phyloP scores from a whole-genome alignment of 2,888 invertebrate genomes.

The Lysandra coridon region DNA sequence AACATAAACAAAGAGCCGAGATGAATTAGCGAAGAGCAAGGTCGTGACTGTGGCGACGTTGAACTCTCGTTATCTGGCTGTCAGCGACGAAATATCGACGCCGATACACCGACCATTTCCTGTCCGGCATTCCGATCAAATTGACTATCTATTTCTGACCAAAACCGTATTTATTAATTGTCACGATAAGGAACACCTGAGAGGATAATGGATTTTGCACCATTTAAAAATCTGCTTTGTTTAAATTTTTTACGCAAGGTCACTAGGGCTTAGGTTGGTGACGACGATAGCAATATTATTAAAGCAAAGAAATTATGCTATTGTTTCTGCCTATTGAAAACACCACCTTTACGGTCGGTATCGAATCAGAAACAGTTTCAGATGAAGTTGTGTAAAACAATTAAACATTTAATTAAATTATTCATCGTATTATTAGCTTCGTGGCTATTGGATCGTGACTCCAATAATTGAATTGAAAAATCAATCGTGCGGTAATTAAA shows the following conservation, averaged over 20 bases:
- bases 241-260: slow-evolving; percentile 6
- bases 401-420: slow-evolving; percentile 21
- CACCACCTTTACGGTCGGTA: neutral
- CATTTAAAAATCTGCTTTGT: neutral
- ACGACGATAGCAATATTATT: neutral
- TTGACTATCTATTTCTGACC: slow-evolving; percentile 20
- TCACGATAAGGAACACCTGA: neutral
- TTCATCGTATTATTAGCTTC: slow-evolving; percentile 10
- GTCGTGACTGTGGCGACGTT: slow-evolving; percentile 70
- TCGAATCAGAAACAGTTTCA: neutral
- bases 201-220: neutral
- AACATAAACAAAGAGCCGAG: slow-evolving; percentile 43
- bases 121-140: slow-evolving; percentile 45
- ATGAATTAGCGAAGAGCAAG: slow-evolving; percentile 70
- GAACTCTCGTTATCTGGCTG: slow-evolving; percentile 62
- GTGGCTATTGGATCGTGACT: slow-evolving; percentile 15
- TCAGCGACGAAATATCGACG: slow-evolving; percentile 66
- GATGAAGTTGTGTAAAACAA: slow-evolving; percentile 17
- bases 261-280: neutral
- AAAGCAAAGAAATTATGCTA: too few relatives aligned
- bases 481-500: slow-evolving; percentile 35
- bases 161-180: neutral
- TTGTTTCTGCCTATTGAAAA: neutral
- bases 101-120: slow-evolving; percentile 68
- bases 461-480: slow-evolving; percentile 7